Conservation (phyloP, 2,888 invertebrate genomes). For the Agriopis marginaria region DNA sequence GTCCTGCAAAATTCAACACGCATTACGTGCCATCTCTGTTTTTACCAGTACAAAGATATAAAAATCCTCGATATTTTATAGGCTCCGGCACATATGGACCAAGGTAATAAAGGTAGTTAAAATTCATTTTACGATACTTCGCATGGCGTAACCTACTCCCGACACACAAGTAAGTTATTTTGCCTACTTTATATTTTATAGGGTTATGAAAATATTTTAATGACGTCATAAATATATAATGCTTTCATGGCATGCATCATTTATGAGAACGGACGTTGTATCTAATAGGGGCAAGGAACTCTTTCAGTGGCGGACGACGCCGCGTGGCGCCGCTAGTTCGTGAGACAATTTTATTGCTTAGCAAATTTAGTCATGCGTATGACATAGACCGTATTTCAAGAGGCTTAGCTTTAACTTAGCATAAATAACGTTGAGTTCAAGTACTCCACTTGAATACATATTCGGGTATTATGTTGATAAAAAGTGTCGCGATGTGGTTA, state of each 20-base stretch:
- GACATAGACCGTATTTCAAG: conserved; percentile 48
- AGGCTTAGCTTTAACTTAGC: conserved; percentile 48
- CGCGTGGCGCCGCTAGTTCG: conserved; percentile 64
- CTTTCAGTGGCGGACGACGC: conserved; percentile 57
- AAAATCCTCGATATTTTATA: conserved; percentile 19
- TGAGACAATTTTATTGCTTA: conserved; percentile 66
- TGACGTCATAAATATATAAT: conserved; percentile 54
- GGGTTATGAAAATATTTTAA: conserved; percentile 50
- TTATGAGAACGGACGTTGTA: conserved; percentile 50
- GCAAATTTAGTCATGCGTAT: conserved; percentile 45
- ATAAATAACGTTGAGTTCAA: conserved; percentile 47
- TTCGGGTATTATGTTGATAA: conserved; percentile 80
- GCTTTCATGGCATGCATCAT: conserved; percentile 63
- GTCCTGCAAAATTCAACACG: conserved; percentile 5
- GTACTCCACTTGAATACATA: conserved; percentile 77
- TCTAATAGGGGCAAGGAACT: conserved; percentile 58
- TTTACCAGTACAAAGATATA: conserved; percentile 10
- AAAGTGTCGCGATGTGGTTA: conserved; percentile 70
- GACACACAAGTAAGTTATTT: conserved; percentile 31
- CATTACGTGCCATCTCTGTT: conserved; percentile 9
- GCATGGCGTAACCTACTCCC: conserved; percentile 33
- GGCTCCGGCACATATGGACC: conserved; percentile 30
- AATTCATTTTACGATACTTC: conserved; percentile 37
- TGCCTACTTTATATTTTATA: conserved; percentile 37
- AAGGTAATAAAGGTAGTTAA: conserved; percentile 36